Conservation (phyloP, 2,797 vertebrate genomes). For the Sciurus carolinensis region DNA sequence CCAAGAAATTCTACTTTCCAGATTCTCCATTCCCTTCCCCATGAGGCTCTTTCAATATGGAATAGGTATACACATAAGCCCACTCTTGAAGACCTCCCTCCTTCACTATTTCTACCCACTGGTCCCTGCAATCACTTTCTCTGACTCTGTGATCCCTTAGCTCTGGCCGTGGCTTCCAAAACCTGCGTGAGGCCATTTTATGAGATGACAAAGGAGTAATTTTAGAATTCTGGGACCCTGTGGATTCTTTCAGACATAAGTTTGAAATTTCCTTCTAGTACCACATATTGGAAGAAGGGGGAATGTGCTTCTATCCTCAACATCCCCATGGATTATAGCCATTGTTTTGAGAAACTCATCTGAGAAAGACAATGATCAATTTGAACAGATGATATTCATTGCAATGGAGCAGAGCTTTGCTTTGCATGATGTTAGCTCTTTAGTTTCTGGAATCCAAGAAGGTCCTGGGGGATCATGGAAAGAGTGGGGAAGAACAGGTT, state of each 20-base stretch:
- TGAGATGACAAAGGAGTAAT: neutral
- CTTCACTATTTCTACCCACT: neutral
- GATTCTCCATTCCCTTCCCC: neutral
- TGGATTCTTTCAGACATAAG: neutral
- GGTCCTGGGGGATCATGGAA: neutral
- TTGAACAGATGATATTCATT: neutral
- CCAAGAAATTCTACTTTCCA: neutral
- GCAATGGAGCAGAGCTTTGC: neutral
- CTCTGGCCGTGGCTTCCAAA: neutral
- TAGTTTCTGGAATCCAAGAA: neutral
- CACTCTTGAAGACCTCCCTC: neutral
- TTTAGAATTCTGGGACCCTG: neutral
- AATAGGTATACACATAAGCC: neutral
- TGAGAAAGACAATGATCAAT: neutral
- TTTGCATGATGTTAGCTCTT: neutral
- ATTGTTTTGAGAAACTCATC: neutral
- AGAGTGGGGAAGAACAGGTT: neutral
- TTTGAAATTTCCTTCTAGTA: neutral
- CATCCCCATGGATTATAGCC: rapidly evolving
- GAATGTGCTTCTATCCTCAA: neutral
- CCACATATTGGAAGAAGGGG: neutral
- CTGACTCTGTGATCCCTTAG: neutral
- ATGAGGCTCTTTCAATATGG: neutral
- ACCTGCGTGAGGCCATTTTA: neutral
- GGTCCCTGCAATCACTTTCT: neutral